Percentiles rank a stretch among this genome's conserved stretches.
Evolutionary conservation across 2,888 invertebrate genomes (phyloP).

Genomic region (Horisme vitalbata): DNA sequence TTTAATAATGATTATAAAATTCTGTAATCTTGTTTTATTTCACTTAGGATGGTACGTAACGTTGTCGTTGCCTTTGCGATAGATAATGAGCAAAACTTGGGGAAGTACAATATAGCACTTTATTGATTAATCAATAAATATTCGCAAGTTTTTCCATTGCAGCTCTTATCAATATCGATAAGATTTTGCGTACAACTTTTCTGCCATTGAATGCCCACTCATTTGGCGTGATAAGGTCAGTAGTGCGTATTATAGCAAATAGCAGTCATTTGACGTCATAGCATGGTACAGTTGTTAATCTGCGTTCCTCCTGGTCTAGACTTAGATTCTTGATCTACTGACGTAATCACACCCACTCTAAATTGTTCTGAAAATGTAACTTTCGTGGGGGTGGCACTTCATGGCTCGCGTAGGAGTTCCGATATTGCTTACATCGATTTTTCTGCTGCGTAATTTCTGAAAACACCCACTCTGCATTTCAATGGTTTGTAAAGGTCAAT

Average conservation of each 20-base stretch:
- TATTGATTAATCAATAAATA: too few species aligned
- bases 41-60: too few species aligned
- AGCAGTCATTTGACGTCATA: constrained; percentile 8
- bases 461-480: too few species aligned
- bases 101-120: too few species aligned
- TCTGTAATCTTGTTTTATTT: too few species aligned
- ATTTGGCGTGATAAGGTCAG: constrained; percentile 9
- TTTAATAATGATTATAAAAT: too few species aligned
- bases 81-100: too few species aligned
- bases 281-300: neutral
- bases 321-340: constrained; percentile 11
- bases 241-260: neutral
- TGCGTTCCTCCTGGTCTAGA: constrained; percentile 17
- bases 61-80: too few species aligned
- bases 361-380: constrained; percentile 5
- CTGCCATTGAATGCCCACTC: constrained; percentile 15
- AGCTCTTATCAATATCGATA: constrained; percentile 10
- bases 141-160: too few species aligned
- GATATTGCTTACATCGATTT: too few species aligned
- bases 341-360: constrained; percentile 14
- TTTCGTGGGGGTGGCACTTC: neutral
- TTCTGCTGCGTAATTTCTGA: neutral
- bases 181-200: constrained; percentile 4
- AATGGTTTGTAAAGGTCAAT: too few species aligned
- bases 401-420: neutral